Evolutionary conservation across 2,113 vertebrate species (phyloP).

Genomic region (Mastomys natalensis): DNA sequence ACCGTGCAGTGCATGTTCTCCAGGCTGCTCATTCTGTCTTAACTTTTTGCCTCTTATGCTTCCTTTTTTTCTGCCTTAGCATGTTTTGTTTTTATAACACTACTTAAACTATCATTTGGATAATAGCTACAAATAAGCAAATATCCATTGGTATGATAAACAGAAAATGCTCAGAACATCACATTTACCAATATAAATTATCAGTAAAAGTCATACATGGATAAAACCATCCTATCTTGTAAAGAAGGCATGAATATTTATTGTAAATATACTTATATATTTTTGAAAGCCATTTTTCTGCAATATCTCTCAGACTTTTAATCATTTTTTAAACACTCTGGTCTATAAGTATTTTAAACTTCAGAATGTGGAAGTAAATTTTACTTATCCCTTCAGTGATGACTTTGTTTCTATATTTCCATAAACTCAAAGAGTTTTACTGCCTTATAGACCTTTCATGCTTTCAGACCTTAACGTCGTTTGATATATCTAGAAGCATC

Average conservation of each 20-base stretch:
- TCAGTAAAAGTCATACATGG: neutral
- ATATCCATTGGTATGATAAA: slow-evolving; percentile 13
- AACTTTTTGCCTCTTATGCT: neutral
- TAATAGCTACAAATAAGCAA: slow-evolving; percentile 46
- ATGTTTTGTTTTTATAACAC: slow-evolving; percentile 25
- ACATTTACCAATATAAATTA: slow-evolving; percentile 39
- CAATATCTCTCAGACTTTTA: neutral
- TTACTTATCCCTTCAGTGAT: slow-evolving; percentile 25
- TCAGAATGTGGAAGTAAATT: neutral
- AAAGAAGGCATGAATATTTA: neutral
- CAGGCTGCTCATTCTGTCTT: neutral
- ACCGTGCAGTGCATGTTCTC: neutral
- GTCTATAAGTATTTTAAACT: neutral
- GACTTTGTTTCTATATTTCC: slow-evolving; percentile 42
- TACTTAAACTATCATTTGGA: slow-evolving; percentile 50
- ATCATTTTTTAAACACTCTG: slow-evolving; percentile 5
- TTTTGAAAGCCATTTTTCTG: slow-evolving; percentile 33
- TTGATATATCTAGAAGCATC: neutral
- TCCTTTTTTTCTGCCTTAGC: neutral
- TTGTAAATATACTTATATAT: slow-evolving; percentile 36
- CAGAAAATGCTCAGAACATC: slow-evolving; percentile 16
- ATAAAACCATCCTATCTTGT: slow-evolving; percentile 15
- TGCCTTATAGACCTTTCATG: slow-evolving; percentile 8
- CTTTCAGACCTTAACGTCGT: slow-evolving; percentile 53
- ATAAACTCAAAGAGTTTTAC: slow-evolving; percentile 50